Conservation (phyloP, 1,140 invertebrate species). For the Drosophila azteca region DNA sequence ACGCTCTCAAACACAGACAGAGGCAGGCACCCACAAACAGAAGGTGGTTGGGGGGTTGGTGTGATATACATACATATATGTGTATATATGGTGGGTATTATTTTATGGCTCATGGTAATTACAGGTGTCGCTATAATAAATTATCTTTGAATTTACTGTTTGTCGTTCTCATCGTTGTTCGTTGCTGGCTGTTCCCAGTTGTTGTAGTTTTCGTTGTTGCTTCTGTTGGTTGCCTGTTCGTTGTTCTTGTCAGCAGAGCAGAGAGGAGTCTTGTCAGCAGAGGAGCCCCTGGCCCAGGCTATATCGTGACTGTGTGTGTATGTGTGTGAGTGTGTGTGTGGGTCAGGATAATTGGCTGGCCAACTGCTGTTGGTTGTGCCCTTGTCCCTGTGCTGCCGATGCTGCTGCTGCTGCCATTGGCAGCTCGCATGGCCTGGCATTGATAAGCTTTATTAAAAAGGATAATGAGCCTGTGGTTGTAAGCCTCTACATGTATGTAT, state of each 20-base stretch:
- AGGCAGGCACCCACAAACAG: conserved; percentile 2
- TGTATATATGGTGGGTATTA: conserved; percentile 56
- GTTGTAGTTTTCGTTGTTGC: conserved; percentile 24
- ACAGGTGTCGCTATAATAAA: conserved; percentile 82
- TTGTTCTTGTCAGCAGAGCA: conserved; percentile 66
- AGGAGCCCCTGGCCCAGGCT: conserved; percentile 20
- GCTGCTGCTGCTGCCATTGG: conserved; percentile 49
- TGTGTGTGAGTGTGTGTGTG: conserved; percentile 8
- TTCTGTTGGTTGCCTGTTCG: conserved; percentile 34
- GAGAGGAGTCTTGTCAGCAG: conserved; percentile 33
- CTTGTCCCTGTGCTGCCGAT: conserved; percentile 19
- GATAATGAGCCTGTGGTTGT: conserved; percentile 77
- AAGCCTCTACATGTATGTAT: conserved; percentile 22
- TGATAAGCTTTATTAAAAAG: conserved; percentile 83
- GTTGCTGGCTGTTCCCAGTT: conserved; percentile 3
- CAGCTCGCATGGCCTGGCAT: conserved; percentile 78
- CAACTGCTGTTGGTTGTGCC: conserved; percentile 28
- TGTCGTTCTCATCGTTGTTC: conserved; percentile 66
- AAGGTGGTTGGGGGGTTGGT: not conserved
- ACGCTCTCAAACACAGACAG: too few species aligned
- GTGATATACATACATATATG: conserved; percentile 7
- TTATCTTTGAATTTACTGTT: conserved; percentile 82
- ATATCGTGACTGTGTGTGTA: conserved; percentile 4
- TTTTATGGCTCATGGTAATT: conserved; percentile 80
- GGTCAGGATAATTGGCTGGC: conserved; percentile 50